Evolutionary conservation across 2,888 invertebrate species (phyloP).

Genomic region (Anoplius nigerrimus): DNA sequence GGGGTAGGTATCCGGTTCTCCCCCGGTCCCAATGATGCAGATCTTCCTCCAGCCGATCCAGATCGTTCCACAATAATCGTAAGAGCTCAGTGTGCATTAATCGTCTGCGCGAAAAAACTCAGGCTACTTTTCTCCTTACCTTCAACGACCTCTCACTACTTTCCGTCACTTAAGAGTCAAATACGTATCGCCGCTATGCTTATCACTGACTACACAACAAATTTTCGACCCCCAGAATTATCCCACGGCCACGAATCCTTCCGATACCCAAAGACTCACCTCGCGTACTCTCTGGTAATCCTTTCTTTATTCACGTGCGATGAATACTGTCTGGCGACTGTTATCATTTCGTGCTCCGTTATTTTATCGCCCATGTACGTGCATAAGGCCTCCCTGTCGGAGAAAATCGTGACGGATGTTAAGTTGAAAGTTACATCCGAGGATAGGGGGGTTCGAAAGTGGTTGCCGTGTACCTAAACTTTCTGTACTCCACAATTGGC

Average conservation of each 20-base stretch:
- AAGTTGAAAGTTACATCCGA: slow-evolving; percentile 8
- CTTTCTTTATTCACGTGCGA: slow-evolving; percentile 77
- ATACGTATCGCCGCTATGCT: too few species aligned
- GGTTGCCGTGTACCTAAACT: slow-evolving; percentile 69
- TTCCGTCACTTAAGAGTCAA: neutral
- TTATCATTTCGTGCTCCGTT: slow-evolving; percentile 88
- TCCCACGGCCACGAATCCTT: neutral
- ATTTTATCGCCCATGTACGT: slow-evolving; percentile 82
- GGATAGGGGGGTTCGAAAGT: too few species aligned
- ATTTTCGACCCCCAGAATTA: too few species aligned
- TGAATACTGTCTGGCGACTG: slow-evolving; percentile 84
- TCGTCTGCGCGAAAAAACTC: slow-evolving; percentile 73
- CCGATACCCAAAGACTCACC: slow-evolving; percentile 49
- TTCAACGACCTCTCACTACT: neutral
- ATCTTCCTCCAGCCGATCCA: slow-evolving; percentile 79
- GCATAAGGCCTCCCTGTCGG: slow-evolving; percentile 81
- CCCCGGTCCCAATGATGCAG: slow-evolving; percentile 78
- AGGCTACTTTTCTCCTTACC: neutral
- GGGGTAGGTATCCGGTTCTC: slow-evolving; percentile 78
- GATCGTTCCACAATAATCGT: slow-evolving; percentile 84
- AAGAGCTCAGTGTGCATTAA: slow-evolving; percentile 84
- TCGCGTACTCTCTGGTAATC: slow-evolving; percentile 64
- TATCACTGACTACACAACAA: too few species aligned
- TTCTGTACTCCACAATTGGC: slow-evolving; percentile 70
- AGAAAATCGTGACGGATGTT: too few species aligned